These are phyloP conservation scores for Sebastes trivittatus DNA, from an alignment of 2,797 vertebrate species.

Conservation along the genomic window DNA sequence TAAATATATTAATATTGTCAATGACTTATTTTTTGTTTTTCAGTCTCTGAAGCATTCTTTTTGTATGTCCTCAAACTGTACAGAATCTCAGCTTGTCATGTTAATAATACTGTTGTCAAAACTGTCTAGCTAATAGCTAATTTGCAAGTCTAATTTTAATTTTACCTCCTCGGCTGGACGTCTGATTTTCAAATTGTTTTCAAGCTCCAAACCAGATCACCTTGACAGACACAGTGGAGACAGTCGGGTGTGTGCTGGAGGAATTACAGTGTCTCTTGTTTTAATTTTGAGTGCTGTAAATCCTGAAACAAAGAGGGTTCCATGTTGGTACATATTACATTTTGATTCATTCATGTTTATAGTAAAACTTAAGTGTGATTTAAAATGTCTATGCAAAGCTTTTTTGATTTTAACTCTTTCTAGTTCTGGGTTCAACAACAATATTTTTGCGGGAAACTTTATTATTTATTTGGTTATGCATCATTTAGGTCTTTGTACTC, in stretches of 20 bases:
- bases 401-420: conserved; percentile 7
- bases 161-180: conserved; percentile 27
- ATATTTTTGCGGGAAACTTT: conserved; percentile 11
- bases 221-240: conserved; percentile 22
- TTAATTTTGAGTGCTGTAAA: conserved; percentile 67
- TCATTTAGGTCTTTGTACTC: neutral
- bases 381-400: conserved; percentile 66
- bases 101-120: conserved; percentile 74
- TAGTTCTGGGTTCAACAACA: neutral
- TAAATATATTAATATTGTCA: conserved; percentile 85
- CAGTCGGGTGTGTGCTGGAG: conserved; percentile 40
- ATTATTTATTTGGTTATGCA: neutral
- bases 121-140: conserved; percentile 69
- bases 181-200: conserved; percentile 41
- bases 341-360: conserved; percentile 83
- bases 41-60: conserved; percentile 70
- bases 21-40: conserved; percentile 74
- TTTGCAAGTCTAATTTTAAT: conserved; percentile 62
- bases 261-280: conserved; percentile 56
- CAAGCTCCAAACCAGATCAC: conserved; percentile 57
- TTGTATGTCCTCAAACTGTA: conserved; percentile 81
- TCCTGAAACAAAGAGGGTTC: conserved; percentile 62
- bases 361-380: conserved; percentile 84
- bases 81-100: conserved; percentile 78
- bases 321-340: conserved; percentile 78